phyloP scores from a whole-genome alignment of 2,113 vertebrate genomes.

The Phodopus roborovskii region DNA sequence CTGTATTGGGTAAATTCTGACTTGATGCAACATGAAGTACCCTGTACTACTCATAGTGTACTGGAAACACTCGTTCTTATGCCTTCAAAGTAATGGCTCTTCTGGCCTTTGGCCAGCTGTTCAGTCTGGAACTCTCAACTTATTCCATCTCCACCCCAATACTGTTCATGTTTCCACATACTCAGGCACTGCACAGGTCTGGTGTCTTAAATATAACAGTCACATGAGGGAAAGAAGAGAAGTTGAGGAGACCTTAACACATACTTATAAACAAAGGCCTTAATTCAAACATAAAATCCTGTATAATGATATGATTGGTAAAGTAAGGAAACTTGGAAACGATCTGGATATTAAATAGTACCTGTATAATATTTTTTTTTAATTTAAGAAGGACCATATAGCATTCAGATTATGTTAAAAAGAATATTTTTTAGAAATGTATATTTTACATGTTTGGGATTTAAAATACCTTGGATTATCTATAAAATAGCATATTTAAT shows the following conservation, averaged over 20 bases:
- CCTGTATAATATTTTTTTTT: neutral
- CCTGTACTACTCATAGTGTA: neutral
- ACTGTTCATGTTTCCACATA: neutral
- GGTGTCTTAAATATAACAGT: neutral
- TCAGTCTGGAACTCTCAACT: neutral
- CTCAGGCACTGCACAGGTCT: neutral
- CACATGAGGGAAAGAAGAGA: neutral
- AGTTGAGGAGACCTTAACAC: neutral
- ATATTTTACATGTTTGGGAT: neutral
- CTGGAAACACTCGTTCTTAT: neutral
- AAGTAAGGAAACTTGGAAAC: neutral
- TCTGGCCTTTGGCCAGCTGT: neutral
- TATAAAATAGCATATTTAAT: neutral
- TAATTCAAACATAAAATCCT: neutral
- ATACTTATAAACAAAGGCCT: neutral
- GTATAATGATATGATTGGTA: neutral
- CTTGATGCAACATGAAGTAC: accelerated
- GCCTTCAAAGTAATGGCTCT: neutral
- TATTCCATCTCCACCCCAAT: neutral
- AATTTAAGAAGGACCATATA: neutral
- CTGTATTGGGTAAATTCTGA: neutral
- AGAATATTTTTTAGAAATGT: neutral
- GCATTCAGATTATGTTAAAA: neutral
- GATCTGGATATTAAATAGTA: neutral
- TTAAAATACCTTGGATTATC: neutral